Conservation (phyloP, 2,888 invertebrate genomes). For the Protula sp. region DNA sequence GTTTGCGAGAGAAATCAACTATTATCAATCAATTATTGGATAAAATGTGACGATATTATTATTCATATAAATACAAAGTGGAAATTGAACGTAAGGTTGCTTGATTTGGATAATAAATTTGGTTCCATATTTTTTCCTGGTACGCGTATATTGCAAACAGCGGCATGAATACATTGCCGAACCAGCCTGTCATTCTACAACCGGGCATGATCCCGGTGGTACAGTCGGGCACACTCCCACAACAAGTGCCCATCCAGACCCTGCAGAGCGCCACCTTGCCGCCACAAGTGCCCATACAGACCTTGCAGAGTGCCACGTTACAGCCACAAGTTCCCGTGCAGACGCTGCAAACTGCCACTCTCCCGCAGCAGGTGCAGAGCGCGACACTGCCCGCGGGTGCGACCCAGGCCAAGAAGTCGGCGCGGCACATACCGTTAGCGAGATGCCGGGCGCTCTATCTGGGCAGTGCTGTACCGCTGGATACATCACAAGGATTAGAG, state of each 20-base stretch:
- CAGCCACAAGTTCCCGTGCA: not conserved
- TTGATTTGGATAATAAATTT: too few relatives aligned
- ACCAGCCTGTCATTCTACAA: too few relatives aligned
- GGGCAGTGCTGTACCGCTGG: conserved; percentile 49
- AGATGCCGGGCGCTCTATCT: conserved; percentile 47
- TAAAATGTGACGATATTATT: too few relatives aligned
- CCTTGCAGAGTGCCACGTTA: not conserved
- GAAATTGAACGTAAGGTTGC: too few relatives aligned
- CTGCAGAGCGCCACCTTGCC: not conserved
- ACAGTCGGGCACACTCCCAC: not conserved
- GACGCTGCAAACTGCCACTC: not conserved
- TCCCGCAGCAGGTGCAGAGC: not conserved
- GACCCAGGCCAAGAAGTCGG: conserved; percentile 1
- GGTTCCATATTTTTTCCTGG: too few relatives aligned
- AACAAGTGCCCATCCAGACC: not conserved
- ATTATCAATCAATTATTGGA: too few relatives aligned
- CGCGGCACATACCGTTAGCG: conserved; percentile 26
- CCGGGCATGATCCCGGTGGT: too few relatives aligned
- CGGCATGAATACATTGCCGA: too few relatives aligned
- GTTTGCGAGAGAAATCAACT: too few relatives aligned
- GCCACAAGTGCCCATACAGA: not conserved
- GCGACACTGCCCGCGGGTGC: not conserved
- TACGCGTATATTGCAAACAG: too few relatives aligned
- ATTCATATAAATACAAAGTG: too few relatives aligned
- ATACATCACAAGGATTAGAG: conserved; percentile 44